These are phyloP conservation scores for Nudaria mundana DNA, from an alignment of 2,888 invertebrate species.

Conservation along the genomic window DNA sequence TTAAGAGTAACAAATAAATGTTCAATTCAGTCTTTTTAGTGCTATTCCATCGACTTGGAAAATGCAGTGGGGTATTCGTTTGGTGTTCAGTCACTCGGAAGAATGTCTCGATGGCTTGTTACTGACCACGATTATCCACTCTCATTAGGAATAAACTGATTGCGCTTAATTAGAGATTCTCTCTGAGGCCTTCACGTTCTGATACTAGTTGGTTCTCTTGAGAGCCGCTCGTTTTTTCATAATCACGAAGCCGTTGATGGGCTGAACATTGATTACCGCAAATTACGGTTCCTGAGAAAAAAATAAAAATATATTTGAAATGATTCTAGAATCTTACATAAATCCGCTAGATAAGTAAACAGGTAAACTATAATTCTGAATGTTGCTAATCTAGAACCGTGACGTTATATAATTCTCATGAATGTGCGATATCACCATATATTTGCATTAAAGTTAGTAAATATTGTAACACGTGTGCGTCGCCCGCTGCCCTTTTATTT, in stretches of 20 bases:
- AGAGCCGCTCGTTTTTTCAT: conserved; percentile 77
- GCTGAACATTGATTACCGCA: conserved; percentile 76
- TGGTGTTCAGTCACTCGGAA: conserved; percentile 58
- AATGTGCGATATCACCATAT: conserved; percentile 63
- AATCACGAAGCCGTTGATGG: conserved; percentile 73
- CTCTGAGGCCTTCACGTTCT: conserved; percentile 68
- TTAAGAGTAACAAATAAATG: conserved; percentile 64
- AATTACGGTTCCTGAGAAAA: conserved; percentile 70
- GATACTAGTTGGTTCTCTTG: conserved; percentile 59
- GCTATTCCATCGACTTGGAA: conserved; percentile 65
- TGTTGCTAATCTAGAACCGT: conserved; percentile 12
- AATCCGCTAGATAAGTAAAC: conserved; percentile 28
- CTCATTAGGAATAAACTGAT: conserved; percentile 81
- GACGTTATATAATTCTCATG: conserved; percentile 39
- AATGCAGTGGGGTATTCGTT: conserved; percentile 67
- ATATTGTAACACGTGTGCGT: conserved; percentile 80
- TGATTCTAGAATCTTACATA: conserved; percentile 17
- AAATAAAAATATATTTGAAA: conserved; percentile 48
- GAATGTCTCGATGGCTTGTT: conserved; percentile 78
- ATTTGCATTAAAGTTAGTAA: conserved; percentile 73
- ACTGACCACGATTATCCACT: conserved; percentile 77
- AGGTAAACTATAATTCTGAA: conserved; percentile 20
- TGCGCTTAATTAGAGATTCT: conserved; percentile 79
- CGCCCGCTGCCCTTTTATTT: conserved; percentile 70
- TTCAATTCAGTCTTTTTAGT: conserved; percentile 71